Conservation (phyloP, 2,797 vertebrate species). For the Octomys mimax region DNA sequence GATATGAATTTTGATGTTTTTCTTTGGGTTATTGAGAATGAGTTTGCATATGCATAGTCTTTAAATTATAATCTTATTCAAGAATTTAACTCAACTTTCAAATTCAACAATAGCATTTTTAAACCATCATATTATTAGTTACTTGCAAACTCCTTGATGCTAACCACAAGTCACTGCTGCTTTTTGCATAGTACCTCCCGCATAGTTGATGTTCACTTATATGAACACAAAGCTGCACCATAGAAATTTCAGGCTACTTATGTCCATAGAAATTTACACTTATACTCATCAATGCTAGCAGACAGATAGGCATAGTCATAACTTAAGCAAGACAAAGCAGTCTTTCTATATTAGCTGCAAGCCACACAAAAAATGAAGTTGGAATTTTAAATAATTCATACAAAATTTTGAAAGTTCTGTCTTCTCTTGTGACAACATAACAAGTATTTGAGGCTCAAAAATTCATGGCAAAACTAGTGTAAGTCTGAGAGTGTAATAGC, state of each 20-base stretch:
- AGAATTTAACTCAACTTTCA: background rate
- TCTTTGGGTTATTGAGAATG: background rate
- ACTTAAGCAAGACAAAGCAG: background rate
- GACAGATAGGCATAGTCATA: background rate
- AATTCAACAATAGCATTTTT: background rate
- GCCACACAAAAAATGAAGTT: background rate
- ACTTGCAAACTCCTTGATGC: background rate
- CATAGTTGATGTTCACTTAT: background rate
- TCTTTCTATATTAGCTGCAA: background rate
- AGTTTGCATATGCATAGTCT: background rate
- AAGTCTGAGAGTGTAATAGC: background rate
- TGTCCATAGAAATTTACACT: background rate
- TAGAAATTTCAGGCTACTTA: background rate
- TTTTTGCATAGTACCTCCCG: background rate
- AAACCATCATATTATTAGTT: background rate
- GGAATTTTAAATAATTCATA: background rate
- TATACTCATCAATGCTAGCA: background rate
- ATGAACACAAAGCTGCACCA: background rate
- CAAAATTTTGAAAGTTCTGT: constrained; percentile 18
- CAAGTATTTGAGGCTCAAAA: background rate
- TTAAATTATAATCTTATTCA: background rate
- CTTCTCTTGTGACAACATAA: background rate
- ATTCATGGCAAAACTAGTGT: background rate
- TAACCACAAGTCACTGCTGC: background rate
- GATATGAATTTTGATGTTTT: background rate